Evolutionary conservation across 2,113 vertebrate species (phyloP).

Genomic region (Hypomesus transpacificus): DNA sequence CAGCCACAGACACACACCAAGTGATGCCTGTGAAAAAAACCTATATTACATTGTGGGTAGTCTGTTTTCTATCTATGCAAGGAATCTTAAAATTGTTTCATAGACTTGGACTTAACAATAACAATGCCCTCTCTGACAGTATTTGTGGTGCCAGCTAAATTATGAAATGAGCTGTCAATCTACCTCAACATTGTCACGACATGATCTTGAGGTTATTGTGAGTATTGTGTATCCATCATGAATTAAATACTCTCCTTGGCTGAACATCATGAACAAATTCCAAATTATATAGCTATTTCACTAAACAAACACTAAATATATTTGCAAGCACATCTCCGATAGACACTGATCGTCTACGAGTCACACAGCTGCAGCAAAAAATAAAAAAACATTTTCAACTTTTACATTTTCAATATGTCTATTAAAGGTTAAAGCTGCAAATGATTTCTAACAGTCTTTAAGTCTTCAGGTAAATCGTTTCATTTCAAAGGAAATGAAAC

Average conservation of each 20-base stretch:
- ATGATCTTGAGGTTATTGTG: neutral
- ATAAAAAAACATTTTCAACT: conserved; percentile 33
- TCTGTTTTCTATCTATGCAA: no score
- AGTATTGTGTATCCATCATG: conserved; percentile 27
- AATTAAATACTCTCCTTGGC: conserved; percentile 6
- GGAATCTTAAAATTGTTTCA: no score
- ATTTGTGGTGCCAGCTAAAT: no score
- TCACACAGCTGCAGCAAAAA: no score
- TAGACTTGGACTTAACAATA: no score
- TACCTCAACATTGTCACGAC: neutral
- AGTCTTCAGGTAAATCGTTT: conserved; percentile 67
- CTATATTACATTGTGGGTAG: no score
- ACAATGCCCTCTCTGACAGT: no score
- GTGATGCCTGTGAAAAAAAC: no score
- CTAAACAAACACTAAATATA: conserved; percentile 27
- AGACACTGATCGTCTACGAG: conserved; percentile 8
- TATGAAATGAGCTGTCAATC: neutral
- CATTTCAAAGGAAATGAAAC: conserved; percentile 51
- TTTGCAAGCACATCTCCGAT: conserved; percentile 36
- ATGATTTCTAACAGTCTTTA: conserved; percentile 74
- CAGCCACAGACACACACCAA: no score
- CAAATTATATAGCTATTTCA: neutral
- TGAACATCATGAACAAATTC: conserved; percentile 24
- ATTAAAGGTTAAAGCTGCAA: conserved; percentile 62
- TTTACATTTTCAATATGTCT: conserved; percentile 41